Percentiles rank a stretch among this genome's conserved stretches.
Conservation (phyloP, 2,797 vertebrate genomes). For the Syngnathus acus region DNA sequence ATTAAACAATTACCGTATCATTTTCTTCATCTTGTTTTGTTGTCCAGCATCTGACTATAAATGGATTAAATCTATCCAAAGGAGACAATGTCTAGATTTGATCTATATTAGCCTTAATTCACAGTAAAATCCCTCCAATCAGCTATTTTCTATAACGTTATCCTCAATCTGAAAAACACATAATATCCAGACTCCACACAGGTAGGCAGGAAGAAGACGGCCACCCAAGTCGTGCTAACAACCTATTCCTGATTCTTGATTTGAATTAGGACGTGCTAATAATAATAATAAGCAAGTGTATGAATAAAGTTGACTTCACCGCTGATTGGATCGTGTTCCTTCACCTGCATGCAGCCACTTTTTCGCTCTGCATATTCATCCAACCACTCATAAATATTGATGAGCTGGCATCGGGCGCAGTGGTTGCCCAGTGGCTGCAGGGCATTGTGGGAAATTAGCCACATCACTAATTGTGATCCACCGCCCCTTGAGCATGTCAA, state of each 20-base stretch:
- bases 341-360: conserved; percentile 67
- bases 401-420: conserved; percentile 63
- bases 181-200: background rate
- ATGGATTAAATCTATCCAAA: too few species aligned
- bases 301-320: conserved; percentile 18
- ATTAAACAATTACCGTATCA: too few species aligned
- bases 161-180: too few species aligned
- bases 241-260: background rate
- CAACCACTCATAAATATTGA: conserved; percentile 74
- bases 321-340: conserved; percentile 46
- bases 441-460: conserved; percentile 82
- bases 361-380: conserved; percentile 68
- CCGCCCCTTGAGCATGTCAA: conserved; percentile 65
- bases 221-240: background rate
- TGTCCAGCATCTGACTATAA: too few species aligned
- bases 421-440: conserved; percentile 77
- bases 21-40: too few species aligned
- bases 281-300: background rate
- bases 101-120: too few species aligned
- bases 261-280: background rate
- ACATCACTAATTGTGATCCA: conserved; percentile 77
- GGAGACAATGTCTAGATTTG: too few species aligned
- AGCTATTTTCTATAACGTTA: too few species aligned
- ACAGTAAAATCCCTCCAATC: too few species aligned
- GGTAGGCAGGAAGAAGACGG: background rate